phyloP scores from a whole-genome alignment of 2,888 invertebrate genomes.

The Papilio demoleus region DNA sequence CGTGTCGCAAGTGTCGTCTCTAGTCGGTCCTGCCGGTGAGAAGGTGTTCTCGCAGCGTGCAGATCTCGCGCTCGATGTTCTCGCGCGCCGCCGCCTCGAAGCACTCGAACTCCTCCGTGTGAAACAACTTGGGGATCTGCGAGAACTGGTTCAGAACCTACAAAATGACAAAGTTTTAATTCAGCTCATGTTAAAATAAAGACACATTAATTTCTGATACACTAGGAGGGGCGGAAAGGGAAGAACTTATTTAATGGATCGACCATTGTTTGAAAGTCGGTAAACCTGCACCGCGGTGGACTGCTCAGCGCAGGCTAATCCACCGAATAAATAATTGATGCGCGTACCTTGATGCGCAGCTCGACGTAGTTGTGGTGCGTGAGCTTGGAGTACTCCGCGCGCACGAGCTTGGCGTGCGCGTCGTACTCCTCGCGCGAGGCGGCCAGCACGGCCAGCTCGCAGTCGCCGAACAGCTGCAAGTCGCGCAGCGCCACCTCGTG shows the following conservation, averaged over 20 bases:
- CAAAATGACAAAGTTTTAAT: conserved; percentile 23
- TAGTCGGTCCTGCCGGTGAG: conserved; percentile 60
- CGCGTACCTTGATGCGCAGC: conserved; percentile 65
- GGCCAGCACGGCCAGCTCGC: conserved; percentile 73
- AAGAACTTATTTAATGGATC: no score
- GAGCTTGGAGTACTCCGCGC: conserved; percentile 69
- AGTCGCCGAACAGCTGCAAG: conserved; percentile 73
- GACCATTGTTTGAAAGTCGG: no score
- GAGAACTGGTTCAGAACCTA: conserved; percentile 74
- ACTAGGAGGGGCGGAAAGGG: no score
- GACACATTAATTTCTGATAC: no score
- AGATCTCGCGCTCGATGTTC: conserved; percentile 72
- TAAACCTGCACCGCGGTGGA: no score
- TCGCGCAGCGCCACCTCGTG: conserved; percentile 54
- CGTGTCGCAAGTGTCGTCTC: no score
- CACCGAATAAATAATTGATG: no score
- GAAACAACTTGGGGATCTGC: conserved; percentile 70
- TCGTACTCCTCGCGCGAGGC: conserved; percentile 68
- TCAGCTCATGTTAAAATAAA: background rate
- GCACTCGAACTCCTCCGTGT: conserved; percentile 69
- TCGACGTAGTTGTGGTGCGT: conserved; percentile 64
- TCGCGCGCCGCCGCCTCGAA: conserved; percentile 68
- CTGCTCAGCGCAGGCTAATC: no score
- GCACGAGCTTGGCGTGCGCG: conserved; percentile 69
- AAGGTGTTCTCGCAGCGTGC: conserved; percentile 64